Percentiles rank a stretch among this genome's conserved stretches.
Conservation (phyloP, 2,888 invertebrate species). For the Macaria liturata region DNA sequence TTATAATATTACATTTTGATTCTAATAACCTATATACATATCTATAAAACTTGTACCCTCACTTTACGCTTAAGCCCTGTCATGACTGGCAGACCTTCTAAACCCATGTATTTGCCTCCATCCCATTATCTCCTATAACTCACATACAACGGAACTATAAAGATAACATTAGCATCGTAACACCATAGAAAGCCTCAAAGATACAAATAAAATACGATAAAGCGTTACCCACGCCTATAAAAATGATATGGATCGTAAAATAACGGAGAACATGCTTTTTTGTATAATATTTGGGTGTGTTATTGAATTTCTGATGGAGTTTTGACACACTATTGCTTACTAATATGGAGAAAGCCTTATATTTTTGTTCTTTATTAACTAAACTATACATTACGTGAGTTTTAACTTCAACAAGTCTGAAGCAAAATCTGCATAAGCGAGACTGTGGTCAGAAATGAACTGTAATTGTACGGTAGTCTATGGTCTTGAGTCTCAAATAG, state of each 20-base stretch:
- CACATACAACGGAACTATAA: conserved; percentile 55
- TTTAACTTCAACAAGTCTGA: no score
- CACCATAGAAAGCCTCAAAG: conserved; percentile 46
- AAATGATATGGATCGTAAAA: conserved; percentile 58
- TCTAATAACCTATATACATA: no score
- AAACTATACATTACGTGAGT: no score
- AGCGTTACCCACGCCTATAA: conserved; percentile 47
- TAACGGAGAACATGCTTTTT: conserved; percentile 37
- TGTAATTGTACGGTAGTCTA: no score
- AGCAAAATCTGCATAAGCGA: no score
- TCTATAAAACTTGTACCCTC: no score
- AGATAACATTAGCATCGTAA: conserved; percentile 55
- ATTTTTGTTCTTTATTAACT: no score
- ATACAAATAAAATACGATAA: conserved; percentile 59
- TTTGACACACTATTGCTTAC: conserved; percentile 1
- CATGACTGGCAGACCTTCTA: conserved; percentile 2
- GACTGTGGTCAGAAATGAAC: no score
- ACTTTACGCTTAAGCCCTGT: neutral
- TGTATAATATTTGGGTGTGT: conserved; percentile 44
- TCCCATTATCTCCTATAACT: conserved; percentile 40
- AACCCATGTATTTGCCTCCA: conserved; percentile 12
- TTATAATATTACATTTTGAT: no score
- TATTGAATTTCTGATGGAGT: conserved; percentile 40
- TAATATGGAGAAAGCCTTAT: no score
- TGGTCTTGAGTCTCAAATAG: no score